Evolutionary conservation across 2,888 invertebrate genomes (phyloP).

Genomic region (Leptodirus hochenwartii): DNA sequence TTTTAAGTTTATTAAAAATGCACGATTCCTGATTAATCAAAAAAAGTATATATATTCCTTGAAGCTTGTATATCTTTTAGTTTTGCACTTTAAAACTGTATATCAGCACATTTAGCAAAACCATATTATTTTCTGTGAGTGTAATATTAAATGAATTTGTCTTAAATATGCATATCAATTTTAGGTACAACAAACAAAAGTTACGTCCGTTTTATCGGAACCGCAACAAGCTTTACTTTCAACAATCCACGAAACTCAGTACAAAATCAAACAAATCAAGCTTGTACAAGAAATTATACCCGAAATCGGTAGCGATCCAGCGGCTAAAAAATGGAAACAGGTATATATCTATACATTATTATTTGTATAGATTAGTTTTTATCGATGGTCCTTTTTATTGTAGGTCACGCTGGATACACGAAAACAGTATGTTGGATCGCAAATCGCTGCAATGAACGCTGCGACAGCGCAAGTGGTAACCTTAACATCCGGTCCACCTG

Average conservation of each 20-base stretch:
- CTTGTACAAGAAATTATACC: constrained; percentile 44
- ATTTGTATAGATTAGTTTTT: too few relatives aligned
- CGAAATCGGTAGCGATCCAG: constrained; percentile 64
- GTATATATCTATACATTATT: too few relatives aligned
- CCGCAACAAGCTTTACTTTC: constrained; percentile 85
- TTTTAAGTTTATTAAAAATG: too few relatives aligned
- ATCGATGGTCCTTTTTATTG: too few relatives aligned
- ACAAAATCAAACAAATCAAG: constrained; percentile 74
- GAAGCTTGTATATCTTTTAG: too few relatives aligned
- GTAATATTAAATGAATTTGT: too few relatives aligned
- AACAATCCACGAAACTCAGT: constrained; percentile 78
- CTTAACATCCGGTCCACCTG: constrained; percentile 40
- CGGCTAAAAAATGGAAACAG: constrained; percentile 86
- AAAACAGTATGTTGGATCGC: constrained; percentile 90
- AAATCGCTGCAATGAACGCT: constrained; percentile 98
- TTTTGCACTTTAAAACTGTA: too few relatives aligned
- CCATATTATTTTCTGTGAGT: too few relatives aligned
- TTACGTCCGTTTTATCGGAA: constrained; percentile 72
- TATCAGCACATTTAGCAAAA: too few relatives aligned
- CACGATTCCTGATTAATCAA: too few relatives aligned
- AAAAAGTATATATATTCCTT: too few relatives aligned
- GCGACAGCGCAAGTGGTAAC: constrained; percentile 74
- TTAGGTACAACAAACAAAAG: constrained; percentile 64
- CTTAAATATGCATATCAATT: not conserved
- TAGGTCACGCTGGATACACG: constrained; percentile 85